Conservation (phyloP, 2,797 vertebrate genomes). For the Rhodeus uyekii region DNA sequence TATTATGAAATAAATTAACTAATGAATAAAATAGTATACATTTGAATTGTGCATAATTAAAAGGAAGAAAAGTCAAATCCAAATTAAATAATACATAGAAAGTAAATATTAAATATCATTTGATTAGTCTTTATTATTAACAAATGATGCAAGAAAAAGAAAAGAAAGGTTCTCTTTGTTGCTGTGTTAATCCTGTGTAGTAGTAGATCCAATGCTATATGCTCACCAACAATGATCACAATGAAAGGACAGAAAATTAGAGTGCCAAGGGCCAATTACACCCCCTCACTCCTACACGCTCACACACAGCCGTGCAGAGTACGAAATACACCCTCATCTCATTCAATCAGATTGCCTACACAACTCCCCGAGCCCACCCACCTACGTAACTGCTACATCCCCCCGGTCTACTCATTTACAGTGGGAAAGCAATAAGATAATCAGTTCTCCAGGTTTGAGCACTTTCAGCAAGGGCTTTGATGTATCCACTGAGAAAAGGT, state of each 20-base stretch:
- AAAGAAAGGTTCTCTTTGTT: slow-evolving; percentile 28
- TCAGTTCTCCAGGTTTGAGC: slow-evolving; percentile 28
- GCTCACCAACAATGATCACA: slow-evolving; percentile 64
- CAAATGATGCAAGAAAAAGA: slow-evolving; percentile 5
- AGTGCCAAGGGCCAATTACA: slow-evolving; percentile 61
- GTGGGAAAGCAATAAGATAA: slow-evolving; percentile 32
- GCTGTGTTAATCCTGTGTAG: background rate
- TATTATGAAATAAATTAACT: background rate
- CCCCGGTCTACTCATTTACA: slow-evolving; percentile 18
- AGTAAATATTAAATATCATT: background rate
- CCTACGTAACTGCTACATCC: slow-evolving; percentile 24
- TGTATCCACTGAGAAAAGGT: slow-evolving; percentile 15
- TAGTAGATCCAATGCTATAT: slow-evolving; percentile 17
- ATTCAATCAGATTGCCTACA: slow-evolving; percentile 51
- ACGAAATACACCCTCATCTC: slow-evolving; percentile 38
- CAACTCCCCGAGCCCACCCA: slow-evolving; percentile 40
- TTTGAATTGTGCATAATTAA: background rate
- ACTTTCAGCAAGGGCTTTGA: slow-evolving; percentile 36
- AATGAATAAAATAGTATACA: background rate
- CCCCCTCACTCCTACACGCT: slow-evolving; percentile 46
- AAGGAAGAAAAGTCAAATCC: background rate
- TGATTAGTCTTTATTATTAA: background rate
- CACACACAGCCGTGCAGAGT: slow-evolving; percentile 36
- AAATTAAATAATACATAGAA: background rate
- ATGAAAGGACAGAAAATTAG: slow-evolving; percentile 61